A percentile compares a stretch with the other conserved stretches of the same genome.
Conservation (phyloP, 2,113 vertebrate genomes). For the Callospermophilus lateralis region DNA sequence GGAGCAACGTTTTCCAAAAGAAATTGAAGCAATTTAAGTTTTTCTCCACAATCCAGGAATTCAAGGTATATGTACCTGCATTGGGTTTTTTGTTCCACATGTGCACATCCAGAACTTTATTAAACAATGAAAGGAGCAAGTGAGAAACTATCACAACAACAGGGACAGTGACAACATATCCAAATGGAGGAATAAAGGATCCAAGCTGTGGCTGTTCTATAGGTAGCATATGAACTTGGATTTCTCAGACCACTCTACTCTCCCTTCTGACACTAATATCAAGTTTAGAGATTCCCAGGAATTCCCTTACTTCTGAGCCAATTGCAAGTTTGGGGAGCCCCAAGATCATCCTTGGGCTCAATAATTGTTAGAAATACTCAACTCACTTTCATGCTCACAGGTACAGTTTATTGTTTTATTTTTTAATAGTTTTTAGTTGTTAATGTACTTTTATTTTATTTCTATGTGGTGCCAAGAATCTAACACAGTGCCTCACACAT, state of each 20-base stretch:
- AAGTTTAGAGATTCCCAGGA: not conserved
- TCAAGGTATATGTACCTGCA: not conserved
- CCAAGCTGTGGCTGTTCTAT: not conserved
- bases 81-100: not conserved
- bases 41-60: not conserved
- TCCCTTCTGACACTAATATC: not conserved
- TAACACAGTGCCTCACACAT: too few species aligned
- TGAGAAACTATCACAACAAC: not conserved
- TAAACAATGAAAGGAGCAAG: not conserved
- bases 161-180: not conserved
- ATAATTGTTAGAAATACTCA: not conserved
- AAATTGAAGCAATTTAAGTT: not conserved
- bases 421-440: too few species aligned
- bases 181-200: not conserved
- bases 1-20: not conserved
- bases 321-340: not conserved
- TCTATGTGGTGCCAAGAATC: too few species aligned
- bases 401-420: not conserved
- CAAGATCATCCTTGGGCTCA: not conserved
- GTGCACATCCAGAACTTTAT: not conserved
- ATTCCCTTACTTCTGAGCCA: not conserved
- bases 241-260: not conserved
- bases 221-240: not conserved
- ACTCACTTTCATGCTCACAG: not conserved
- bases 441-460: too few species aligned